Percentiles rank a stretch among this genome's conserved stretches.
Conservation (phyloP, 2,888 invertebrate genomes). For the Amblyjoppa fuscipennis region DNA sequence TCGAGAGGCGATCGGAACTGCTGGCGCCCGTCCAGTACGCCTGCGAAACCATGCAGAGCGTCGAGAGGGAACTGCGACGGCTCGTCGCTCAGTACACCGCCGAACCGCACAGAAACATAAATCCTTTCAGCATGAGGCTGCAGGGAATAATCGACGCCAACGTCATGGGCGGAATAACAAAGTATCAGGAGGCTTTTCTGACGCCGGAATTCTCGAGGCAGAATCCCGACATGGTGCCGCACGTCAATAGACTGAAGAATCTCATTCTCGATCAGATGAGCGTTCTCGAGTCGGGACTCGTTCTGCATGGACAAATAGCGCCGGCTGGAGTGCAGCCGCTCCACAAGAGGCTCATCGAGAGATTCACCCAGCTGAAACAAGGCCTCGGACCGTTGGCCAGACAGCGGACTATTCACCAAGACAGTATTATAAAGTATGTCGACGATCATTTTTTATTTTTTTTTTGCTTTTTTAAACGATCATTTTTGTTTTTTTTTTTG, state of each 20-base stretch:
- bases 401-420: constrained; percentile 87
- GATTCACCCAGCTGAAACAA: constrained; percentile 94
- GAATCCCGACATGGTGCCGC: constrained; percentile 87
- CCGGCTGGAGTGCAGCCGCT: constrained; percentile 96
- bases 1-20: constrained; percentile 90
- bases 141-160: constrained; percentile 98
- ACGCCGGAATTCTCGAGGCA: constrained; percentile 91
- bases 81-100: constrained; percentile 93
- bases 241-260: constrained; percentile 88
- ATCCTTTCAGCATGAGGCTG: constrained; percentile 96
- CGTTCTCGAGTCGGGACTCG: constrained; percentile 93
- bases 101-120: constrained; percentile 93
- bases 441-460: neutral
- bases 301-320: constrained; percentile 94
- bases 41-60: constrained; percentile 96
- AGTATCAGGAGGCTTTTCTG: constrained; percentile 98
- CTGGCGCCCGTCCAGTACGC: constrained; percentile 95
- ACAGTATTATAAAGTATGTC: constrained; percentile 89
- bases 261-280: constrained; percentile 92
- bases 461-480: neutral
- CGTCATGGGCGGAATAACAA: constrained; percentile 97
- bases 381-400: constrained; percentile 89
- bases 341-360: constrained; percentile 94
- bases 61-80: constrained; percentile 94
- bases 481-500: neutral